phyloP scores from a whole-genome alignment of 1,140 invertebrate genomes.

The Uloborus diversus region DNA sequence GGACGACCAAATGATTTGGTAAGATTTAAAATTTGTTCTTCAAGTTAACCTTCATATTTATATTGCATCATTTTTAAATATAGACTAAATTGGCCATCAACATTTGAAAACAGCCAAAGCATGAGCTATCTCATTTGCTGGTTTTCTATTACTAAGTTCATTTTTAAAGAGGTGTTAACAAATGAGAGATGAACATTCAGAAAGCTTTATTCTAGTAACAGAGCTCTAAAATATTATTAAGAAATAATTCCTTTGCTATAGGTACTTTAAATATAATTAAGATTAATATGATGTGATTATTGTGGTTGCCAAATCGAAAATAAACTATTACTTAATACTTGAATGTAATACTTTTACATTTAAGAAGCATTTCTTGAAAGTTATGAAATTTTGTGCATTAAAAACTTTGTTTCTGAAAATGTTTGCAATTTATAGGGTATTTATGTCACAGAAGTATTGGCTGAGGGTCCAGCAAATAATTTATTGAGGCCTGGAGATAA shows the following conservation, averaged over 20 bases:
- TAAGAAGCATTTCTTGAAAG: not conserved
- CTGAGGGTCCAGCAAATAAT: constrained; percentile 68
- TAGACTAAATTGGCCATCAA: not conserved
- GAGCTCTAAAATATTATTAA: too few relatives aligned
- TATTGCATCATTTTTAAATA: not conserved
- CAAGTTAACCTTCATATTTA: too few relatives aligned
- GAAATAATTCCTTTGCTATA: too few relatives aligned
- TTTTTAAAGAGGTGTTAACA: not conserved
- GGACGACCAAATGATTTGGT: constrained; percentile 30
- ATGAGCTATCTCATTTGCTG: not conserved
- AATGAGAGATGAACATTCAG: not conserved
- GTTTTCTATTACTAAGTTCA: not conserved
- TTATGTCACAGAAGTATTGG: constrained; percentile 69
- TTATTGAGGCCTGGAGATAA: constrained; percentile 71
- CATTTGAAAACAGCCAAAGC: not conserved
- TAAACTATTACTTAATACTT: not conserved
- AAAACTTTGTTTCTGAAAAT: not conserved
- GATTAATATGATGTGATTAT: too few relatives aligned
- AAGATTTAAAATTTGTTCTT: too few relatives aligned
- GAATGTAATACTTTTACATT: not conserved
- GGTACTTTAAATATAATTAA: too few relatives aligned
- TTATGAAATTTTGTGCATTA: not conserved
- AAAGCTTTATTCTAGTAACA: not conserved
- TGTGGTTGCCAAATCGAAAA: too few relatives aligned
- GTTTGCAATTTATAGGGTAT: constrained; percentile 68